Conservation (phyloP, 2,797 vertebrate genomes). For the Xerus rutilus region DNA sequence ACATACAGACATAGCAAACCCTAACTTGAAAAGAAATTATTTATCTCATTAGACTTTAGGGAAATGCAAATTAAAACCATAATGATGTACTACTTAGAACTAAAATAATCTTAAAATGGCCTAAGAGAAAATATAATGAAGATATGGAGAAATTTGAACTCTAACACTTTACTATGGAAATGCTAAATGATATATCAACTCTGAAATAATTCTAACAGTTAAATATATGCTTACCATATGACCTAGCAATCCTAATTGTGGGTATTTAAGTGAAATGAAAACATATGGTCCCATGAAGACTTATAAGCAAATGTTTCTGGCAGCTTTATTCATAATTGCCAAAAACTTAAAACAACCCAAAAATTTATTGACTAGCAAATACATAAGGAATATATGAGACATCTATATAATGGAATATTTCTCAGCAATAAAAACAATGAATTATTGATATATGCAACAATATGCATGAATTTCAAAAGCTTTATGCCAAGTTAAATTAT, state of each 20-base stretch:
- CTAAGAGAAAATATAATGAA: neutral
- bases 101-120: neutral
- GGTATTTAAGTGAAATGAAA: constrained; percentile 27
- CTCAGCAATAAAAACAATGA: neutral
- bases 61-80: neutral
- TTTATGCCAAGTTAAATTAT: neutral
- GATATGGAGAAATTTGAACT: neutral
- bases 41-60: neutral
- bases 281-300: neutral
- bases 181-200: neutral
- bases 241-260: neutral
- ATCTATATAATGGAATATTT: neutral
- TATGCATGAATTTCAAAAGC: neutral
- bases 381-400: neutral
- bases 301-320: neutral
- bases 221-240: neutral
- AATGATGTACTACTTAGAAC: neutral
- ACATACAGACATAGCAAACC: neutral
- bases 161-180: neutral
- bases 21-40: neutral
- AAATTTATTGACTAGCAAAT: constrained; percentile 5
- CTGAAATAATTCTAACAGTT: neutral
- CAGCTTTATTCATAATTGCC: neutral
- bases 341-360: neutral
- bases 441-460: neutral